phyloP scores from a whole-genome alignment of 2,888 invertebrate genomes.

The Drosophila putrida region DNA sequence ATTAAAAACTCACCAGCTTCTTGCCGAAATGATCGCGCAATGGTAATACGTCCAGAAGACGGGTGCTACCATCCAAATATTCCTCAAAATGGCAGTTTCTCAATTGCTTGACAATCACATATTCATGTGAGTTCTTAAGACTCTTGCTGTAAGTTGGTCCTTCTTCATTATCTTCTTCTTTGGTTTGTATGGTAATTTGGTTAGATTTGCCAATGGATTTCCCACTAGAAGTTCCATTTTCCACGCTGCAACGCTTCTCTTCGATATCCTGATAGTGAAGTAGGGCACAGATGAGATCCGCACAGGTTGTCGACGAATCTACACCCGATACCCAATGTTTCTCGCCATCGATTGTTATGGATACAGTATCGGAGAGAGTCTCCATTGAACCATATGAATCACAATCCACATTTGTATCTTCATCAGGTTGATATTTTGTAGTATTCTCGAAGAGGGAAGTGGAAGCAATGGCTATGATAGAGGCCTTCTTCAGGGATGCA shows the following conservation, averaged over 20 bases:
- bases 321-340: slow-evolving; percentile 93
- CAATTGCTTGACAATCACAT: slow-evolving; percentile 78
- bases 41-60: slow-evolving; percentile 76
- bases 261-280: slow-evolving; percentile 86
- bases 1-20: slow-evolving; percentile 54
- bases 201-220: slow-evolving; percentile 28
- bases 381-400: slow-evolving; percentile 77
- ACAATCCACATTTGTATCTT: slow-evolving; percentile 51
- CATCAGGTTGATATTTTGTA: slow-evolving; percentile 14
- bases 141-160: slow-evolving; percentile 6
- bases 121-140: slow-evolving; percentile 52
- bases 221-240: not conserved
- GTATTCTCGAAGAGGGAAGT: slow-evolving; percentile 9
- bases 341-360: slow-evolving; percentile 91
- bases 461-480: slow-evolving; percentile 14
- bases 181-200: slow-evolving; percentile 52
- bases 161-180: slow-evolving; percentile 44
- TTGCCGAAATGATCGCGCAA: slow-evolving; percentile 53
- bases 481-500: slow-evolving; percentile 27
- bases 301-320: slow-evolving; percentile 91
- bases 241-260: not conserved
- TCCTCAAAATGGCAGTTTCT: slow-evolving; percentile 75
- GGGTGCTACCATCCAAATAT: slow-evolving; percentile 79
- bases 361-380: slow-evolving; percentile 87
- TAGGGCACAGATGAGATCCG: slow-evolving; percentile 91